phyloP scores from a whole-genome alignment of 2,797 vertebrate genomes.

The Parotocinclus haroldoi region DNA sequence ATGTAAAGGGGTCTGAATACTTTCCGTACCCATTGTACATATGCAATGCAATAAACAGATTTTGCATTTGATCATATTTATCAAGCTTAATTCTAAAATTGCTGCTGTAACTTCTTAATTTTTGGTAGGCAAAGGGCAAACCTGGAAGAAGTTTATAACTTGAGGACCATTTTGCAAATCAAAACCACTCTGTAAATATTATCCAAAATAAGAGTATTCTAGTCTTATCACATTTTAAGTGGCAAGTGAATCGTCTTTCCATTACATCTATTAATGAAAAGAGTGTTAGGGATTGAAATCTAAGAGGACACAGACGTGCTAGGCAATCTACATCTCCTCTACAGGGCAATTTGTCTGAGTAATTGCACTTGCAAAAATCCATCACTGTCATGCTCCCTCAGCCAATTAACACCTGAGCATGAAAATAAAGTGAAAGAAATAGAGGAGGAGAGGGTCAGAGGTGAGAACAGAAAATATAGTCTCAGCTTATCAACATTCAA shows the following conservation, averaged over 20 bases:
- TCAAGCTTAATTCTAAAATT: no score
- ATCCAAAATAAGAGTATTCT: slow-evolving; percentile 19
- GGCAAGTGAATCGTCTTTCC: slow-evolving; percentile 40
- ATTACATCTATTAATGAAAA: slow-evolving; percentile 46
- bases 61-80: no score
- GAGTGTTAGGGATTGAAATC: slow-evolving; percentile 46
- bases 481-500: slow-evolving; percentile 27
- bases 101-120: no score
- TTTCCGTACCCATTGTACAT: no score
- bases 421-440: slow-evolving; percentile 35
- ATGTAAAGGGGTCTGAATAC: no score
- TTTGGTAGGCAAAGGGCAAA: slow-evolving; percentile 5
- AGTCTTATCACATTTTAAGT: slow-evolving; percentile 43
- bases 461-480: slow-evolving; percentile 43
- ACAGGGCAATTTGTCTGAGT: slow-evolving; percentile 56
- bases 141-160: slow-evolving; percentile 6
- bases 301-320: slow-evolving; percentile 45
- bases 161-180: slow-evolving; percentile 1
- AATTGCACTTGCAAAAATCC: slow-evolving; percentile 56
- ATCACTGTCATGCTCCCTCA: slow-evolving; percentile 48
- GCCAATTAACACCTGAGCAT: slow-evolving; percentile 53
- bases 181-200: slow-evolving; percentile 25
- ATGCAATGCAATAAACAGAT: no score
- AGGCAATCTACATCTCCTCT: slow-evolving; percentile 50
- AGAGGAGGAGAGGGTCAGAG: slow-evolving; percentile 31